phyloP scores from a whole-genome alignment of 2,888 invertebrate genomes.

The Mystacides longicornis region DNA sequence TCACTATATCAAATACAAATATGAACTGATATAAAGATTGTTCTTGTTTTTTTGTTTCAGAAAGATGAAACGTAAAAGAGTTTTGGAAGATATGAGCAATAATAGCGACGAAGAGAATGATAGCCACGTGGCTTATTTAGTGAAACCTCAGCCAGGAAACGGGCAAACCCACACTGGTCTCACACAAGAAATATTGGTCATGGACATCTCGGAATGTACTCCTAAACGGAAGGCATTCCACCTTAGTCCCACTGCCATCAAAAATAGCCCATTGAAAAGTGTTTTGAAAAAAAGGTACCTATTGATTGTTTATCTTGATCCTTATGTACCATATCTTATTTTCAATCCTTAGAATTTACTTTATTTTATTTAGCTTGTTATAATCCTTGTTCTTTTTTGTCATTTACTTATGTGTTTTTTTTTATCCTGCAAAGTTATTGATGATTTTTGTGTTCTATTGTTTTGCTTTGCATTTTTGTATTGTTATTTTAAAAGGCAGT shows the following conservation, averaged over 20 bases:
- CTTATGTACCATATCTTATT: too few species aligned
- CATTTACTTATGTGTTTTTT: too few species aligned
- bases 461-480: too few species aligned
- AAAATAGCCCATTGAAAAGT: constrained; percentile 49
- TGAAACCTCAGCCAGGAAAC: constrained; percentile 38
- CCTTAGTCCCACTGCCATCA: constrained; percentile 37
- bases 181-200: constrained; percentile 61
- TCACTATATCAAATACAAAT: too few species aligned
- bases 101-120: constrained; percentile 40
- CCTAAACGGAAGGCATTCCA: constrained; percentile 55
- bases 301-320: not conserved
- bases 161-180: constrained; percentile 54
- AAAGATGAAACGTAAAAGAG: constrained; percentile 54
- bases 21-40: too few species aligned
- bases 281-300: constrained; percentile 53
- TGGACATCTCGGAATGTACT: constrained; percentile 60
- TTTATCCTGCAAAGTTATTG: too few species aligned
- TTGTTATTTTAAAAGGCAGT: too few species aligned
- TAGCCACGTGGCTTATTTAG: constrained; percentile 37
- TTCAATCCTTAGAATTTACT: too few species aligned
- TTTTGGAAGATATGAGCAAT: constrained; percentile 36
- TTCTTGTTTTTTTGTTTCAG: constrained; percentile 46
- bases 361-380: too few species aligned
- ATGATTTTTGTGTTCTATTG: too few species aligned
- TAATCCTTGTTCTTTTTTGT: too few species aligned